phyloP scores from a whole-genome alignment of 2,888 invertebrate genomes.

The Perizoma flavofasciatum region DNA sequence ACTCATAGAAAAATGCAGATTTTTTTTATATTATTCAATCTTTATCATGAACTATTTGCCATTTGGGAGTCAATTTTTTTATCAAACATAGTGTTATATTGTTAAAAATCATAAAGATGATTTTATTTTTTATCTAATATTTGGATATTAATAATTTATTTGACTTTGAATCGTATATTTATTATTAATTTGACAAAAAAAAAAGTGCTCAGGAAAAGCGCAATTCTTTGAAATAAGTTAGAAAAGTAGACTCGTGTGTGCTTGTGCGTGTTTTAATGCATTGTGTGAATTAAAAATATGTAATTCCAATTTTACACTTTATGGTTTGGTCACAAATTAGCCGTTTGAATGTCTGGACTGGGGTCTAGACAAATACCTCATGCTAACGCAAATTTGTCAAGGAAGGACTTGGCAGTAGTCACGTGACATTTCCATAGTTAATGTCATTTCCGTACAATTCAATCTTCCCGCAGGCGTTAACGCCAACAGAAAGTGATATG shows the following conservation, averaged over 20 bases:
- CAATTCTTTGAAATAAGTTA: conserved; percentile 29
- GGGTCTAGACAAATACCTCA: too few species aligned
- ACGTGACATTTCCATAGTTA: too few species aligned
- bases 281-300: conserved; percentile 11
- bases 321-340: conserved; percentile 42
- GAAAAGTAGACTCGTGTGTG: conserved; percentile 19
- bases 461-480: too few species aligned
- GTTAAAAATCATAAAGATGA: conserved; percentile 27
- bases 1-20: too few species aligned
- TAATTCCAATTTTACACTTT: conserved; percentile 26
- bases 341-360: conserved; percentile 13
- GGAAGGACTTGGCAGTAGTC: too few species aligned
- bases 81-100: conserved; percentile 20
- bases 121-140: conserved; percentile 33
- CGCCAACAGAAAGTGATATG: too few species aligned
- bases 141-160: conserved; percentile 42
- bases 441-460: too few species aligned
- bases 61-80: conserved; percentile 19
- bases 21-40: not conserved
- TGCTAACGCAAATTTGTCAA: not conserved
- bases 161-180: conserved; percentile 34
- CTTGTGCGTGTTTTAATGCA: conserved; percentile 16
- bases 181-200: conserved; percentile 34
- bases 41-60: not conserved
- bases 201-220: conserved; percentile 35